These are phyloP conservation scores for Automeris io DNA, from an alignment of 2,888 invertebrate species.

Conservation along the genomic window DNA sequence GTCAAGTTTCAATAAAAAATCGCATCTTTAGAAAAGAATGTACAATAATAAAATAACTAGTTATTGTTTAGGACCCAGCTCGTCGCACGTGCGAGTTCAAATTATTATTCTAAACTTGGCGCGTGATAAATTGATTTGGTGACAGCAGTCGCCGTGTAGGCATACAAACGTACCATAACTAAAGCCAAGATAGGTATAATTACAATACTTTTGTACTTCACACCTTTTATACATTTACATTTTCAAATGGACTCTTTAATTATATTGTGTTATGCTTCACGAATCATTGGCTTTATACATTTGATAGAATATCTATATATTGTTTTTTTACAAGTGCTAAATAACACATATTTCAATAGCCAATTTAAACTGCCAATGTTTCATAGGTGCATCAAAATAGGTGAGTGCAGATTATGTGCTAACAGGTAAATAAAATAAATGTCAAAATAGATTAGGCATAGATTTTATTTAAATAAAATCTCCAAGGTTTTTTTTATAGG, in stretches of 20 bases:
- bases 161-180: conserved; percentile 53
- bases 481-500: no score
- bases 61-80: conserved; percentile 55
- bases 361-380: no score
- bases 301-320: no score
- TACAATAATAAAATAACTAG: conserved; percentile 48
- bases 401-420: no score
- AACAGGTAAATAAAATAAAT: no score
- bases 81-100: conserved; percentile 46
- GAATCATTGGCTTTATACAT: no score
- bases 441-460: no score
- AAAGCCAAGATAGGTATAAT: conserved; percentile 37
- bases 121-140: conserved; percentile 63
- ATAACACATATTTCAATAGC: no score
- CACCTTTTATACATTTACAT: conserved; percentile 25
- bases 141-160: conserved; percentile 43
- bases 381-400: no score
- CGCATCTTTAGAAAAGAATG: conserved; percentile 31
- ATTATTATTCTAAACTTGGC: conserved; percentile 54
- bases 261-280: neutral
- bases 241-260: conserved; percentile 1
- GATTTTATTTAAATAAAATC: no score
- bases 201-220: conserved; percentile 36
- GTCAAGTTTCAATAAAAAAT: no score
- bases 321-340: no score